phyloP scores from a whole-genome alignment of 2,797 vertebrate genomes.

The Enteromius treurensis region DNA sequence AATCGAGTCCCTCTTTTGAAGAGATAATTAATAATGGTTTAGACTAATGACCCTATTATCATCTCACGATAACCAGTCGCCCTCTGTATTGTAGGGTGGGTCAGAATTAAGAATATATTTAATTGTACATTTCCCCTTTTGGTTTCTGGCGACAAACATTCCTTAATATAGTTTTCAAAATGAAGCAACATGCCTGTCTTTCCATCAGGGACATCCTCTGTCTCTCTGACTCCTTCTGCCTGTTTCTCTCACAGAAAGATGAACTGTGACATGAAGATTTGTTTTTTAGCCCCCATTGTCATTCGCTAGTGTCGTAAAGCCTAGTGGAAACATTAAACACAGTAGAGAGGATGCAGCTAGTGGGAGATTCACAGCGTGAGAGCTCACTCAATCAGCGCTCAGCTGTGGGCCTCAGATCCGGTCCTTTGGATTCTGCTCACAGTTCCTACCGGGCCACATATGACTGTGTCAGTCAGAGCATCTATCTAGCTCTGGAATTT shows the following conservation, averaged over 20 bases:
- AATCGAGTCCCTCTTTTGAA: conserved; percentile 54
- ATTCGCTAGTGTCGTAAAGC: conserved; percentile 49
- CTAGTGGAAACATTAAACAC: conserved; percentile 61
- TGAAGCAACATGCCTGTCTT: neutral
- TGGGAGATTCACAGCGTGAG: conserved; percentile 45
- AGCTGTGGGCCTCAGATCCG: conserved; percentile 40
- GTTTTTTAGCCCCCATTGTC: conserved; percentile 56
- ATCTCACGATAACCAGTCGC: conserved; percentile 26
- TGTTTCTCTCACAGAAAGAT: conserved; percentile 40
- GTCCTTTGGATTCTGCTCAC: conserved; percentile 51
- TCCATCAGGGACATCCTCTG: neutral
- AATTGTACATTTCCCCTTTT: conserved; percentile 33
- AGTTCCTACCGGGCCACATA: conserved; percentile 28
- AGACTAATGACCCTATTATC: conserved; percentile 58
- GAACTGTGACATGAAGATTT: conserved; percentile 46
- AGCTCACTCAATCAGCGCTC: conserved; percentile 56
- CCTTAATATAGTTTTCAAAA: neutral
- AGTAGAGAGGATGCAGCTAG: conserved; percentile 59
- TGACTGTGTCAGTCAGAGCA: conserved; percentile 29
- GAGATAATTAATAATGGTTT: conserved; percentile 56
- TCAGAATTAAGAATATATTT: conserved; percentile 23
- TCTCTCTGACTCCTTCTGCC: conserved; percentile 24
- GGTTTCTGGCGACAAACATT: neutral
- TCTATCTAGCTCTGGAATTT: conserved; percentile 46
- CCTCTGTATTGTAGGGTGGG: conserved; percentile 40